Base-by-base conservation (phyloP, 1,140 invertebrate genomes). In the Orius insidiosus region DNA sequence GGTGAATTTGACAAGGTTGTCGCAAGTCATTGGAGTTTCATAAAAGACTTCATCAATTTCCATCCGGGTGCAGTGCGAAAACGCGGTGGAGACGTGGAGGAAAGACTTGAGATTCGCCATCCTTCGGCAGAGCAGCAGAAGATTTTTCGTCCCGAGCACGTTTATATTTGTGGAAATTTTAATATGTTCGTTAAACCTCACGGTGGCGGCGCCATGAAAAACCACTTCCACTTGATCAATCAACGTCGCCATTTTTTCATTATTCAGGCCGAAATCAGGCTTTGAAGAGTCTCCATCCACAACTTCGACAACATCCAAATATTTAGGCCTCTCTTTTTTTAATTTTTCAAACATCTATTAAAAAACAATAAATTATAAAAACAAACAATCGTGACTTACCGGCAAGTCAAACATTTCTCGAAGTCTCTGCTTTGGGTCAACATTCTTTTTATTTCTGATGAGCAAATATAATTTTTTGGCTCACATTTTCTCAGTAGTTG, bases 201-300 rank as follows among this genome's bases (percentile, higher is more conserved):
- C 71, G 1, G 85, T 88, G 1, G 85, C 85, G 0, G 86, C 89
- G 13, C 77, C 82, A 58, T 95, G 88, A 59, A 94, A 84, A 5
- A 80, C 47, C 10, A 58, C 49, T 34, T 49, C 39, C 8, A 55
- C 47, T 14, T 52, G 24, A n/a, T 50, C 48, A 16, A 70, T 57
- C 19, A 58, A 56, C 11, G 70, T 63, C 46, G 76, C 58, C 39
- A 74, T 63, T 60, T 94, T 81, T n/a, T 69, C 60, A 0, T 70
- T 58, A 6, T 69, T 76, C 3, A 97, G 63, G 2, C 84, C 90
- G 16, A 97, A 63, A 15, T 75, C 76, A 0, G 71, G 68, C 30
- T 70, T 55, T 5, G 72, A 62, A 1, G 90, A 77, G 62, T 96
- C 90, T 1, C 89, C 90, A 32, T 63, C 58, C 1, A 96, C 72